Conservation (phyloP, 2,797 vertebrate species). For the Benthosema pterotum region DNA sequence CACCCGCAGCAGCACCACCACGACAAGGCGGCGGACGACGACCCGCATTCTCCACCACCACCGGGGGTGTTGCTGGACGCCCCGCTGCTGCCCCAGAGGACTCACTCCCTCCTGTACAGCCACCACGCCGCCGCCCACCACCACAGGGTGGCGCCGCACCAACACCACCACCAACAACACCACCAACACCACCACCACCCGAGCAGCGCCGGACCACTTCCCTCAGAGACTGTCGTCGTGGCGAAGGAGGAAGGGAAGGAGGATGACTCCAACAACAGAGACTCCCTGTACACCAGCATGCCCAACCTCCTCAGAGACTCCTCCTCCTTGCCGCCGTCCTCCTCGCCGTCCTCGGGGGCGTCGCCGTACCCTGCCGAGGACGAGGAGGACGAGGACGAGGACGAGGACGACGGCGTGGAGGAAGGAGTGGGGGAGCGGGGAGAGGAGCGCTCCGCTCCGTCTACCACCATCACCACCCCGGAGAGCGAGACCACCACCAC, state of each 20-base stretch:
- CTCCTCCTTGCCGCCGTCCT: too few species aligned
- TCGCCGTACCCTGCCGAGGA: conserved; percentile 86
- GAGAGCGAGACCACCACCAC: conserved; percentile 76
- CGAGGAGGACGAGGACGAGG: conserved; percentile 82
- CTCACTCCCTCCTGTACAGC: conserved; percentile 98
- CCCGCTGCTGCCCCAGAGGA: conserved; percentile 96
- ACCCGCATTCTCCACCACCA: too few species aligned
- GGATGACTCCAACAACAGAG: conserved; percentile 87
- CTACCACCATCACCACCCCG: conserved; percentile 59
- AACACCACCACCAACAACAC: too few species aligned
- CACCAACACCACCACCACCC: conserved; percentile 22
- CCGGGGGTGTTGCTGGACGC: conserved; percentile 91
- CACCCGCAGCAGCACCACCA: too few species aligned
- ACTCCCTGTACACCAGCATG: conserved; percentile 99
- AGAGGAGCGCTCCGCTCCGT: conserved; percentile 81
- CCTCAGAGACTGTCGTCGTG: conserved; percentile 84
- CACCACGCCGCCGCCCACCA: conserved; percentile 79
- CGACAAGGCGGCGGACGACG: too few species aligned
- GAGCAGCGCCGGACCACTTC: too few species aligned
- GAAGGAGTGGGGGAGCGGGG: conserved; percentile 58
- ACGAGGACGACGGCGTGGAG: too few species aligned
- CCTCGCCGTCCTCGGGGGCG: conserved; percentile 77
- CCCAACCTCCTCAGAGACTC: conserved; percentile 98
- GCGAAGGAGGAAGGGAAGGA: conserved; percentile 86
- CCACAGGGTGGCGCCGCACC: too few species aligned